A percentile compares a stretch with the other conserved stretches of the same genome.
Evolutionary conservation across 1,140 invertebrate genomes (phyloP).

Genomic region (Pogonognathellus flavescens): DNA sequence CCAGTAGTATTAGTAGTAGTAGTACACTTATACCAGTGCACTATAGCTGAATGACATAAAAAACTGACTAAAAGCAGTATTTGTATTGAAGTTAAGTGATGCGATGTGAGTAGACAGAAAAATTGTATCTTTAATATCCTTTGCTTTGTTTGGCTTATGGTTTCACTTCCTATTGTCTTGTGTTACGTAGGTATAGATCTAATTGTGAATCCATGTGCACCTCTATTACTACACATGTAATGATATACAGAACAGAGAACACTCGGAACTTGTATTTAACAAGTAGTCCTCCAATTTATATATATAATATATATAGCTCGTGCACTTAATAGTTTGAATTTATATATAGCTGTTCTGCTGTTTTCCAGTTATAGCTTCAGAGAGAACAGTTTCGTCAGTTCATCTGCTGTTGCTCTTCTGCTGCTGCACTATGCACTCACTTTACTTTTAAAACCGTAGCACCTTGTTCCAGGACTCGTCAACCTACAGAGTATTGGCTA

Average conservation of each 20-base stretch:
- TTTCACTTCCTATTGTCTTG: background rate
- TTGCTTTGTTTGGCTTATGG: too few species aligned
- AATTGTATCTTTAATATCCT: background rate
- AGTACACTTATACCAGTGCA: background rate
- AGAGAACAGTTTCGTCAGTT: background rate
- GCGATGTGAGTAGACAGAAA: background rate
- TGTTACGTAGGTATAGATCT: background rate
- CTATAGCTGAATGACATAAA: constrained; percentile 29
- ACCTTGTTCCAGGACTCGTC: constrained; percentile 10
- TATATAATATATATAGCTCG: too few species aligned
- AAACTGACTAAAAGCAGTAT: constrained; percentile 20
- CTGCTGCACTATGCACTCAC: constrained; percentile 8
- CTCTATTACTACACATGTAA: too few species aligned
- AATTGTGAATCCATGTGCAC: too few species aligned
- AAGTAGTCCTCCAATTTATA: too few species aligned
- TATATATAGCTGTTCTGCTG: too few species aligned
- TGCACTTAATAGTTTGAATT: too few species aligned
- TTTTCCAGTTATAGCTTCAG: too few species aligned
- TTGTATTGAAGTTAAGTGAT: background rate
- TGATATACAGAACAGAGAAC: too few species aligned
- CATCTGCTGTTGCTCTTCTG: constrained; percentile 1
- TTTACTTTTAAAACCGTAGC: constrained; percentile 19
- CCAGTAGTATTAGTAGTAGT: constrained; percentile 10
- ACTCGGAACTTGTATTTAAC: too few species aligned
- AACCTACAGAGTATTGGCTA: background rate